Evolutionary conservation across 2,888 invertebrate species (phyloP), one percentile per base, ranked within the genome.

Genomic region (Nymphalis c-album): DNA sequence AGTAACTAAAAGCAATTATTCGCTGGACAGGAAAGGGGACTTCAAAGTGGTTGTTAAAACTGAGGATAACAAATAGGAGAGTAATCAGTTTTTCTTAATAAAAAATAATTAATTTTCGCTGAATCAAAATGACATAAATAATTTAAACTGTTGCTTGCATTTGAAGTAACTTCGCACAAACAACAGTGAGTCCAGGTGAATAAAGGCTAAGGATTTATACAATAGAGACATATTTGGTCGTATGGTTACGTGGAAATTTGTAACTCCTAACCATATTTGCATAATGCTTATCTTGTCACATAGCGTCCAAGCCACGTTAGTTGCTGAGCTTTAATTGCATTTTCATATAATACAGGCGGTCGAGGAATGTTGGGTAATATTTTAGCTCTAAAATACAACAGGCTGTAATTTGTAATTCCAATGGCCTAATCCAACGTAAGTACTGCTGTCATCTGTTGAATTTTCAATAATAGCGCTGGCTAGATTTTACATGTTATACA

Each of bases 211-310:
- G n/a, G 48, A 48, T 48, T 48, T 18, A 48, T 31, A 31, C 16
- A n/a, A 7, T 7, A n/a, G 35, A 31, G n/a, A 31, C 31, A 31
- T 31, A 31, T 40, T 40, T 40, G 40, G 40, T 40, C 40, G 13
- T 40, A 13, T 40, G 13, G 13, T 40, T 40, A 20, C 20, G 50
- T 80, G 80, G 80, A 81, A 85, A 85, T 84, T 81, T 80, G 82
- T 84, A 81, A 81, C 78, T 81, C 84, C 83, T 84, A 82, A 78
- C 80, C 77, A 78, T 82, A 87, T 88, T 85, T 88, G 83, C 86
- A 86, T 85, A 86, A 85, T 85, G 86, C 84, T 85, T 87, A 88
- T 86, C 84, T 85, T 86, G 87, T 85, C 85, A 86, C 85, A 85
- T 83, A 84, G 82, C 81, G 82, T 81, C 74, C 78, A 76, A 79